Evolutionary conservation across 2,113 vertebrate genomes (phyloP).

Genomic region (Carassius auratus): DNA sequence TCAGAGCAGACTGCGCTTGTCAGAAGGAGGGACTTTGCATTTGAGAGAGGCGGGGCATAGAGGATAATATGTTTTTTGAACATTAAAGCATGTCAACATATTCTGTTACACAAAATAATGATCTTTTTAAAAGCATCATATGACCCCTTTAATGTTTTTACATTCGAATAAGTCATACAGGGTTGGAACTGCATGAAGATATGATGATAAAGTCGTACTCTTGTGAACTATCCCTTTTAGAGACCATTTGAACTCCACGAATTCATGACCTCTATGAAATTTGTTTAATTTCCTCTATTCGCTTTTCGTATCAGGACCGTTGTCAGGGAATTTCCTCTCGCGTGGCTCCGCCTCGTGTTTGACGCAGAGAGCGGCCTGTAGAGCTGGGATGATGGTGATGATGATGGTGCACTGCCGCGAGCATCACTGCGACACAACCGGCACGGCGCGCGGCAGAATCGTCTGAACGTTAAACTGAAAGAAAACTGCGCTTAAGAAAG

Average conservation of each 20-base stretch:
- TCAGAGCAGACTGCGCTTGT: no score
- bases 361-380: conserved; percentile 70
- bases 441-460: not conserved
- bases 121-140: no score
- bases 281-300: not conserved
- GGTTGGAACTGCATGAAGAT: not conserved
- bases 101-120: no score
- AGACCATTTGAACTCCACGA: not conserved
- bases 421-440: conserved; percentile 44
- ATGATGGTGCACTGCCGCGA: conserved; percentile 24
- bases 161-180: not conserved
- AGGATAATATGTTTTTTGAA: no score
- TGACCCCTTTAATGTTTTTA: no score
- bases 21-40: no score
- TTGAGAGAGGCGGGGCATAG: no score
- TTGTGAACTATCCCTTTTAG: not conserved
- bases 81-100: no score
- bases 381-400: conserved; percentile 42
- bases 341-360: conserved; percentile 70
- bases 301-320: conserved; percentile 57
- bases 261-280: not conserved
- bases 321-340: conserved; percentile 76
- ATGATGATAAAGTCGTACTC: not conserved
- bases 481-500: not conserved
- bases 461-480: not conserved